phyloP scores from a whole-genome alignment of 2,888 invertebrate species.

The Callyntrura sp. region DNA sequence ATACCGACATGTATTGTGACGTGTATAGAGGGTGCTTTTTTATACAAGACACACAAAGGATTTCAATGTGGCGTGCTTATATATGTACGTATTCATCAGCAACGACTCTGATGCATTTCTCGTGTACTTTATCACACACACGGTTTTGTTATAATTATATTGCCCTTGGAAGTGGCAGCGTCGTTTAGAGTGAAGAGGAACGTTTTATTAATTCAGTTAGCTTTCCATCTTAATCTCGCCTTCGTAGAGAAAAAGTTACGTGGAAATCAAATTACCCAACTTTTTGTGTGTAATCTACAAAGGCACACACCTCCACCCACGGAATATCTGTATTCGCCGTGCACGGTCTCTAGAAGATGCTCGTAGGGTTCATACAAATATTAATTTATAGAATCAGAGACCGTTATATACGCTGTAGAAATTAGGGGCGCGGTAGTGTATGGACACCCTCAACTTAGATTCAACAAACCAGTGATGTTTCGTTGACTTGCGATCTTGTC shows the following conservation, averaged over 20 bases:
- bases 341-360: too few relatives aligned
- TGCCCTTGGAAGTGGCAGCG: background rate
- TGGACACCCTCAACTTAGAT: background rate
- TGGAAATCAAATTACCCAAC: constrained; percentile 15
- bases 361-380: too few relatives aligned
- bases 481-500: too few relatives aligned
- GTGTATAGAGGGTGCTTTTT: too few relatives aligned
- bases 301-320: background rate
- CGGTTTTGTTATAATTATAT: too few relatives aligned
- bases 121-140: background rate
- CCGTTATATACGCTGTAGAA: background rate
- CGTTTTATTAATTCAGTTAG: constrained; percentile 31
- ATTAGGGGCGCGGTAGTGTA: background rate
- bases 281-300: background rate
- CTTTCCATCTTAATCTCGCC: constrained; percentile 15
- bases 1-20: too few relatives aligned
- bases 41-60: background rate
- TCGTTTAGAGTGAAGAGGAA: background rate
- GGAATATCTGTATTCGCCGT: background rate
- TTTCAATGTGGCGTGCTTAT: background rate
- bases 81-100: background rate
- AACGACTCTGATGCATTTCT: background rate
- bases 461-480: too few relatives aligned
- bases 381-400: too few relatives aligned
- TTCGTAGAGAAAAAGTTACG: constrained; percentile 3